A percentile compares a stretch with the other conserved stretches of the same genome.
phyloP scores from a whole-genome alignment of 2,888 invertebrate species.

The Polyommatus icarus region DNA sequence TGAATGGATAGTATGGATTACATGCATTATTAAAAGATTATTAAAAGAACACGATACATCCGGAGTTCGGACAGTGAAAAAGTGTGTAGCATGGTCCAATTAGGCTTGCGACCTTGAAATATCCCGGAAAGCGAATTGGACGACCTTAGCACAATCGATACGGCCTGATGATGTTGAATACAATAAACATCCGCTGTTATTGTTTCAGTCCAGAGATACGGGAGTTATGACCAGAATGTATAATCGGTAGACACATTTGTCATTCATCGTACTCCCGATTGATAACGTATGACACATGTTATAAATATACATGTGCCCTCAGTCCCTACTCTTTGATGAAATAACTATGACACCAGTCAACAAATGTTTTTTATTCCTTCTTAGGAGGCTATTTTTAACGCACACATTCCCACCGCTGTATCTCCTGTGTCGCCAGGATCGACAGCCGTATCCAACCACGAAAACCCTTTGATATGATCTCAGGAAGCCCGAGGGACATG shows the following conservation, averaged over 20 bases:
- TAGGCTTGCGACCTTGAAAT: neutral
- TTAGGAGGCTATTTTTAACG: too few relatives aligned
- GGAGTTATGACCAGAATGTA: neutral
- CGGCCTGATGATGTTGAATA: constrained; percentile 15
- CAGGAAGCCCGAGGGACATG: too few relatives aligned
- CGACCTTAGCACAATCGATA: neutral
- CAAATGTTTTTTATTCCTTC: too few relatives aligned
- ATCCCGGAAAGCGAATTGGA: neutral
- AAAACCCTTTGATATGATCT: too few relatives aligned
- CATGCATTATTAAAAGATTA: neutral
- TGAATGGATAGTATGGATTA: too few relatives aligned
- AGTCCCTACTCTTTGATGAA: neutral
- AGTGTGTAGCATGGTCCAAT: neutral
- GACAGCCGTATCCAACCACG: too few relatives aligned
- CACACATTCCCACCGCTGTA: too few relatives aligned
- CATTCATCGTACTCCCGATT: neutral
- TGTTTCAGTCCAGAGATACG: constrained; percentile 16
- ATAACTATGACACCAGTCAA: neutral
- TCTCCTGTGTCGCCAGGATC: too few relatives aligned
- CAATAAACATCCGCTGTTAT: constrained; percentile 7
- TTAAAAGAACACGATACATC: neutral
- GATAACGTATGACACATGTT: neutral
- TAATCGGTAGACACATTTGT: neutral
- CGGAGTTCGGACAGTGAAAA: neutral
- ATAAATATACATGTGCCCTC: neutral